A percentile compares a stretch with the other conserved stretches of the same genome.
These are phyloP conservation scores for Percopsis omiscomaycus DNA, from an alignment of 2,797 vertebrate species.

Conservation along the genomic window DNA sequence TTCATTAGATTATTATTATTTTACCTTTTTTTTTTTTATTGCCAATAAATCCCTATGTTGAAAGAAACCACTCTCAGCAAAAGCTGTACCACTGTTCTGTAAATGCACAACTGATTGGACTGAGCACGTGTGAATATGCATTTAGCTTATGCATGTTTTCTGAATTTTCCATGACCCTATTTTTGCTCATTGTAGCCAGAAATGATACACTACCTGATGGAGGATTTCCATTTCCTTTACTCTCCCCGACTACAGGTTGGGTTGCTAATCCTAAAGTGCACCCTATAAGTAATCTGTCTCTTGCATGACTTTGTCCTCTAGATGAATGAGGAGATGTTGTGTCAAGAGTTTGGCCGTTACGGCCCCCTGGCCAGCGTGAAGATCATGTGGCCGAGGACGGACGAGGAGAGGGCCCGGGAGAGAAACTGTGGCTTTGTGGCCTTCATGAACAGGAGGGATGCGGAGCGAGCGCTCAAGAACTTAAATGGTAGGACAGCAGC, in stretches of 20 bases:
- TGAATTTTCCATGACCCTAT: too few species aligned
- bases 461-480: conserved; percentile 96
- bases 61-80: too few species aligned
- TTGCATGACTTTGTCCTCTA: conserved; percentile 47
- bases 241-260: background rate
- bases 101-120: too few species aligned
- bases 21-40: too few species aligned
- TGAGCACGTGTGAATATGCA: too few species aligned
- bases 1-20: too few species aligned
- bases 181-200: too few species aligned
- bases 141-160: too few species aligned
- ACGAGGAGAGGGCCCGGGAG: conserved; percentile 97
- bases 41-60: too few species aligned
- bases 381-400: conserved; percentile 99
- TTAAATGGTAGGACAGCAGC: conserved; percentile 84
- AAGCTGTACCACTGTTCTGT: too few species aligned
- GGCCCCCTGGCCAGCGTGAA: conserved; percentile 98
- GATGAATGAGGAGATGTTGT: conserved; percentile 99
- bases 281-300: background rate
- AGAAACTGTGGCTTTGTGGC: conserved; percentile 99
- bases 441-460: conserved; percentile 98
- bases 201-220: background rate
- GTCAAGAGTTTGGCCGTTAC: conserved; percentile 98
- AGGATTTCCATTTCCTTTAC: background rate
- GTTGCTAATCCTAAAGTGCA: background rate